Base-by-base conservation (phyloP, 2,113 vertebrate species). In the Turnix velox region DNA sequence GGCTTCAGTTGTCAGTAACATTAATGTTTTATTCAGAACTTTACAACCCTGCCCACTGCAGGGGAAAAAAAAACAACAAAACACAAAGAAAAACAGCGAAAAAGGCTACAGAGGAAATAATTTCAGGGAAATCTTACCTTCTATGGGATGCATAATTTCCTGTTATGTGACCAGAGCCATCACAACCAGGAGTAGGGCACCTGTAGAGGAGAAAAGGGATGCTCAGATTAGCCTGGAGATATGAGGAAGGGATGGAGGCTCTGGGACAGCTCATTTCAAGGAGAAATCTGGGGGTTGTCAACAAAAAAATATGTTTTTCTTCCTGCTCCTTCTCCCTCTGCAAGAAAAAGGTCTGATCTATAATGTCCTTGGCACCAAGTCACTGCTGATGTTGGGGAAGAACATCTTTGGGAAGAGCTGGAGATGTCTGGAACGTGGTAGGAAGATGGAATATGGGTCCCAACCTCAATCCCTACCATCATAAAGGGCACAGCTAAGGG, bases 151-250 rank as follows among this genome's bases (percentile, higher is more conserved):
- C 98, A 93, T 98, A 98, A 97, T 98, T 98, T 95, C 98, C 98
- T 68, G 98, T 98, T 82, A 98, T 98, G 93, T 98, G 98, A 96
- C 98, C 98, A 43, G 98, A 98, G 66, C 98, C 98, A 75, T 98
- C 98, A 67, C 98, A 98, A 93, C 98, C 98, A 40, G 98, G 98
- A 35, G 98, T 98, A 97, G 98, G 98, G 97, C 98, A 98, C 98
- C 98, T 98, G 97, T 0, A 0, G 72, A 96, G 68, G 67, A 96
- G 68, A 65, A 93, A 96, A 92, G 55, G 39, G 40, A 84, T 55
- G 83, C 67, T 93, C 12, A 5, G 77, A 39, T 90, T 84, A 94
- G 67, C 84, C 76, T 6, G 59, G 40, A 37, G 51, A 7, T 18
- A 7, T 2, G 7, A 45, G 67, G 33, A 68, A 71, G n/a, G 54